Evolutionary conservation across 2,888 invertebrate species (phyloP), one percentile per base, ranked within the genome.

Genomic region (Oegoconia quadripuncta): DNA sequence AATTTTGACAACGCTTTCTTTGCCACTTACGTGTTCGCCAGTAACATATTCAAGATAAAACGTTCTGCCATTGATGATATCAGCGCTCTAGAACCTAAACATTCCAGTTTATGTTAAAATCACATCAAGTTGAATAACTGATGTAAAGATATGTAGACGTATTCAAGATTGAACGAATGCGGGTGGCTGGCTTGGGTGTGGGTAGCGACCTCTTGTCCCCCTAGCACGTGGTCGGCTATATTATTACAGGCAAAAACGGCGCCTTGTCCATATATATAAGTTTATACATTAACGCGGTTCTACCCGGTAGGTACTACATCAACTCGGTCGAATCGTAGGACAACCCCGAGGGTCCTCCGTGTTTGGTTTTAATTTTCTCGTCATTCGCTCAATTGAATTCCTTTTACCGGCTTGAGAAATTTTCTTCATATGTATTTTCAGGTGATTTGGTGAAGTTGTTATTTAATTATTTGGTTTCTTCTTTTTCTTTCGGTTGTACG

Each of bases 331-430:
- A 22, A 35, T 29, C 38, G 36, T 28, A 29, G 41, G 32, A 20
- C 37, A 37, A 37, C 42, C 42, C 27, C 35, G 31, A 43, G 41
- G 42, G 48, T 52, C 50, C 54, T 48, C 51, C 47, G 52, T 71
- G 64, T 71, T 69, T 67, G 61, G 59, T 42, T 68, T 64, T 64
- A 54, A 64, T 66, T 65, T 59, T 49, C 52, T 57, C 56, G 53
- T 53, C 55, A 49, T 54, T 52, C 46, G 45, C 37, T 46, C 56
- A 46, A 51, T 55, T 46, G 57, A 56, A 57, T 32, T 16, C 30
- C 34, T 34, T 35, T 32, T 32, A 46, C 44, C 30, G 39, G 46
- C 48, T 45, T 46, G 37, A 42, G 41, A 34, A 42, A 48, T 44
- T 46, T 50, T 28, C n/a, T 27, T 46, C 41, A 13, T 12, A 27